A percentile compares a stretch with the other conserved stretches of the same genome.
Conservation (phyloP, 2,113 vertebrate species). For the Rhinichthys klamathensis region DNA sequence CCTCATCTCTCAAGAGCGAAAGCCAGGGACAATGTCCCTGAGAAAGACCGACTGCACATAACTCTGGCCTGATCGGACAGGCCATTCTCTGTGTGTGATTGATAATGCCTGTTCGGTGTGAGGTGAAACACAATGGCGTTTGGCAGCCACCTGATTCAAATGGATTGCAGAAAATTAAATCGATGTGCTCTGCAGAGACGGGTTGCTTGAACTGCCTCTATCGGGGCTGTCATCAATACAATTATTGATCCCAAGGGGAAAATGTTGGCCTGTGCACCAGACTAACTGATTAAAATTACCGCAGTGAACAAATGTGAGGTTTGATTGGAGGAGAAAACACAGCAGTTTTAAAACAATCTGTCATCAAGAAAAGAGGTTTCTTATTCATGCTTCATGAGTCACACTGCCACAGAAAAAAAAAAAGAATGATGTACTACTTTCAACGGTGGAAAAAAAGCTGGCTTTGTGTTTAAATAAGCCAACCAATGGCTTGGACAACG, state of each 20-base stretch:
- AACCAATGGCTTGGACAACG: background rate
- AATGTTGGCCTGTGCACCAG: constrained; percentile 45
- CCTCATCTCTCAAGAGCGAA: constrained; percentile 51
- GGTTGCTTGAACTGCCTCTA: constrained; percentile 55
- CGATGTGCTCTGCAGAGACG: constrained; percentile 52
- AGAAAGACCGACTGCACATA: constrained; percentile 47
- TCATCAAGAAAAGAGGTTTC: constrained; percentile 51
- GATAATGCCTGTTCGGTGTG: constrained; percentile 55
- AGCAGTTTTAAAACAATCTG: constrained; percentile 50
- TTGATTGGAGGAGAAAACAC: constrained; percentile 49
- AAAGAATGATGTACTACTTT: constrained; percentile 3
- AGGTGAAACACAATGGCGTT: constrained; percentile 56
- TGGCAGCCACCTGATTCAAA: constrained; percentile 47
- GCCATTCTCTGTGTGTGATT: constrained; percentile 52
- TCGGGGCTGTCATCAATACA: constrained; percentile 57
- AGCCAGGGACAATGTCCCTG: constrained; percentile 44
- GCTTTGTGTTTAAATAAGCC: background rate
- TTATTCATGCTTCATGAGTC: constrained; percentile 41
- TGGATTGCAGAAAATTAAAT: constrained; percentile 60
- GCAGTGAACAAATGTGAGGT: constrained; percentile 56
- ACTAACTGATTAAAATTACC: constrained; percentile 58
- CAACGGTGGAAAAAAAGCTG: background rate
- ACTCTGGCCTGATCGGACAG: constrained; percentile 35
- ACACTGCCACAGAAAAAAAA: background rate
- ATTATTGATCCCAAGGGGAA: constrained; percentile 61